Percentiles rank a stretch among this genome's conserved stretches.
These are phyloP conservation scores for Erebia epiphron DNA, from an alignment of 2,888 invertebrate genomes.

Conservation along the genomic window DNA sequence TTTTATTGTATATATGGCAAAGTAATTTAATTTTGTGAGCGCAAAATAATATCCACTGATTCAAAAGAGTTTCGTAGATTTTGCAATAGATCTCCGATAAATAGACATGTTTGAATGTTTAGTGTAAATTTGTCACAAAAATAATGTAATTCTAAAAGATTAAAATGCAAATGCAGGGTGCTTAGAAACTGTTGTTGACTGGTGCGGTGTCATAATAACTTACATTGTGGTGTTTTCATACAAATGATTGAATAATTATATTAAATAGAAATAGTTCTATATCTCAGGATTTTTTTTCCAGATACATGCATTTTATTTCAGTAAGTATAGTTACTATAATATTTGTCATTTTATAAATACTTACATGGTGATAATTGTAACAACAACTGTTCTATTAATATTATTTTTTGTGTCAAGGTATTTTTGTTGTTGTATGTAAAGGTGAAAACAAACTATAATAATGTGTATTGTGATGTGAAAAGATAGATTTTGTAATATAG, in stretches of 20 bases:
- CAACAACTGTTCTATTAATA: neutral
- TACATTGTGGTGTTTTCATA: neutral
- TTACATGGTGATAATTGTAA: neutral
- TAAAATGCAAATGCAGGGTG: neutral
- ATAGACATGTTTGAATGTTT: constrained; percentile 1
- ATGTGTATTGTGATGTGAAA: neutral
- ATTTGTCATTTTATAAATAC: no score
- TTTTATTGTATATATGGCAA: constrained; percentile 39
- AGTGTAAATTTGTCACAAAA: constrained; percentile 4
- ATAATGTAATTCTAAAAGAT: neutral
- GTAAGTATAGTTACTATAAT: no score
- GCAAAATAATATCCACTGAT: constrained; percentile 23
- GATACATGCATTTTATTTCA: neutral
- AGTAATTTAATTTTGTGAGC: constrained; percentile 35
- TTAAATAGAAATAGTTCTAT: neutral
- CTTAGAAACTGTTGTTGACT: constrained; percentile 8
- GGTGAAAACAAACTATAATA: neutral
- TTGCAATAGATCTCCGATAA: neutral
- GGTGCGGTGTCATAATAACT: neutral
- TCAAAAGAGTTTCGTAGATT: constrained; percentile 1
- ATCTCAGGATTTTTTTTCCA: neutral
- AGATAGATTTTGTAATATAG: no score
- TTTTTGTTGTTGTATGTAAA: neutral
- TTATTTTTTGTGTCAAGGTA: neutral
- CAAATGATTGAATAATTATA: neutral